Evolutionary conservation across 2,888 invertebrate species (phyloP), one percentile per base, ranked within the genome.

Genomic region (Patella caerulea): DNA sequence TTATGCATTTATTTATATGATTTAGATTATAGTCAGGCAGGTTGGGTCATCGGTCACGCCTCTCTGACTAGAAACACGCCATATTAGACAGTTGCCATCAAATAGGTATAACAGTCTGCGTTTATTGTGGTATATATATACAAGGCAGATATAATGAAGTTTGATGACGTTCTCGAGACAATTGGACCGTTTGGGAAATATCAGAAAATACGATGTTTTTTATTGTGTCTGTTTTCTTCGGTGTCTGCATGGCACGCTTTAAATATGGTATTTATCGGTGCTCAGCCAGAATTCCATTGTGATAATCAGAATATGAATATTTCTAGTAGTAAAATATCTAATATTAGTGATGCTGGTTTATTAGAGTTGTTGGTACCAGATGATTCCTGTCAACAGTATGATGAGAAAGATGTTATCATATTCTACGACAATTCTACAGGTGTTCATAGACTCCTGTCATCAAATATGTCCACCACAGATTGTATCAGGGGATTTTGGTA

Each of bases 171-270:
- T 17, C 95, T 95, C 87, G 72, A 95, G 0, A 94, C 95, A 89
- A 95, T 97, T 80, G 97, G 97, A 2, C 97, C 97, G 91, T 97
- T 97, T 90, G 97, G 97, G 73, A 93, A 94, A 65, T 97, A 97
- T 91, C 97, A 98, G 91, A 96, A 96, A 71, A 93, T 97, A 80
- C 93, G 96, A 34, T 96, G 96, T 94, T 93, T 97, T 75, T 95
- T 98, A 79, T 96, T 97, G 88, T 93, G 97, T 81, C 96, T 97
- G 24, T 96, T 97, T 3, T 96, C 97, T 88, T 94, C 97, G 85
- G 96, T 97, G 0, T 96, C 97, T 88, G 97, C 96, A 53, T 97
- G 96, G 92, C 96, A 96, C 91, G 97, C 97, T 5, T 97, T 97
- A 92, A 97, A 96, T 92, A 97, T 97, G 92, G 93, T 97, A 56